Percentiles rank a stretch among this genome's conserved stretches.
phyloP scores from a whole-genome alignment of 2,888 invertebrate genomes.

The Drosophila merina region DNA sequence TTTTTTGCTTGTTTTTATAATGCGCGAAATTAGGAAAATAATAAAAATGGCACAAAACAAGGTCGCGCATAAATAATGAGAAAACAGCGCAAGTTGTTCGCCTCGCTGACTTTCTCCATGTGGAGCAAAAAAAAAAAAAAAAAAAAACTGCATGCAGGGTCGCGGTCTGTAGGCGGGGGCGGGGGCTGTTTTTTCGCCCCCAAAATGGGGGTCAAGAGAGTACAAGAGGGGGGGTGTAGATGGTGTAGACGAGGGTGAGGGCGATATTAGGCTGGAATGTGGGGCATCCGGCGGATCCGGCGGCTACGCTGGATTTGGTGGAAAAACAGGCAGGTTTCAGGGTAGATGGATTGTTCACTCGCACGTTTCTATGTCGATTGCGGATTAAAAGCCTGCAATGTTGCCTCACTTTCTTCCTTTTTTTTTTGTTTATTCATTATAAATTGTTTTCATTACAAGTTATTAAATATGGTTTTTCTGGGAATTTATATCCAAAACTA shows the following conservation, averaged over 20 bases:
- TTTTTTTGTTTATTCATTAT: constrained; percentile 4
- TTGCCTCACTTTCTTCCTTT: constrained; percentile 25
- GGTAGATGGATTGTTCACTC: constrained; percentile 64
- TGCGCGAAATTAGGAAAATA: constrained; percentile 76
- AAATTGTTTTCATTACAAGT: constrained; percentile 6
- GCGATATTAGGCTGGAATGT: constrained; percentile 1
- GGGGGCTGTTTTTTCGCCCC: not conserved
- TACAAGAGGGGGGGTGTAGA: not conserved
- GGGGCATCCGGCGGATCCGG: constrained; percentile 18
- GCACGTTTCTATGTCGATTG: constrained; percentile 74
- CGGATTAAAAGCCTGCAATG: constrained; percentile 73
- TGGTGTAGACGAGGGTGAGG: not conserved
- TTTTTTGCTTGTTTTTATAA: constrained; percentile 58
- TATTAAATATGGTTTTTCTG: not conserved
- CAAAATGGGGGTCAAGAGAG: constrained; percentile 3
- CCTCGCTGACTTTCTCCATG: constrained; percentile 68
- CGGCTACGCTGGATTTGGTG: not conserved
- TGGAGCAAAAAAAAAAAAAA: constrained; percentile 39
- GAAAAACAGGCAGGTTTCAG: constrained; percentile 17
- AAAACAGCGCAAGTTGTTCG: constrained; percentile 66
- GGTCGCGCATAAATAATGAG: constrained; percentile 78
- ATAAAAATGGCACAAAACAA: constrained; percentile 79
- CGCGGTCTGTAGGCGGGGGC: constrained; percentile 1
- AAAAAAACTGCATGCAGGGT: constrained; percentile 52
- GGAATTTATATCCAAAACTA: too few relatives aligned